A percentile compares a stretch with the other conserved stretches of the same genome.
These are phyloP conservation scores for Nibea albiflora DNA, from an alignment of 2,113 vertebrate species.

Conservation along the genomic window DNA sequence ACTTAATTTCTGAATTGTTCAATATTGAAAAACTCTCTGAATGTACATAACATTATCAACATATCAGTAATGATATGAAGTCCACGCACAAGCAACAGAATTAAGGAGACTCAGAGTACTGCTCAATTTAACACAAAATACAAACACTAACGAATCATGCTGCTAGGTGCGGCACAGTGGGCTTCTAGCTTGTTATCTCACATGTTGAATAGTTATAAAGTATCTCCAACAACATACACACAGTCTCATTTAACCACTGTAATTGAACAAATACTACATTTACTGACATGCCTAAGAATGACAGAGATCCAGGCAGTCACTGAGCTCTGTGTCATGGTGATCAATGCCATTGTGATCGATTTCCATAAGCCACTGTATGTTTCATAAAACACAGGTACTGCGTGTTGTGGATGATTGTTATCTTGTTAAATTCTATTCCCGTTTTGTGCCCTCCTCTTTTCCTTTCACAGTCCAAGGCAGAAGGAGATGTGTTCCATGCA, in stretches of 20 bases:
- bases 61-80: not conserved
- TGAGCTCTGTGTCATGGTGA: conserved; percentile 49
- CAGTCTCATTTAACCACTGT: conserved; percentile 43
- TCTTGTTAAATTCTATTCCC: conserved; percentile 49
- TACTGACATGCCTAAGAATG: conserved; percentile 49
- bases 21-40: not conserved
- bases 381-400: conserved; percentile 63
- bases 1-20: not conserved
- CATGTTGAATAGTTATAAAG: conserved; percentile 20
- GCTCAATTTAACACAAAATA: not conserved
- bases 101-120: not conserved
- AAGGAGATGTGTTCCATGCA: conserved; percentile 29
- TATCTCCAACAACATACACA: not conserved
- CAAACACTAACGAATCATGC: conserved; percentile 7
- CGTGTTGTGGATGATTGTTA: conserved; percentile 66
- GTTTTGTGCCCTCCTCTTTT: conserved; percentile 5
- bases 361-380: conserved; percentile 60
- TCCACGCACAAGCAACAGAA: not conserved
- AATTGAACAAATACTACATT: conserved; percentile 47
- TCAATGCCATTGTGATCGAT: conserved; percentile 70
- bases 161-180: not conserved
- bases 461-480: conserved; percentile 33
- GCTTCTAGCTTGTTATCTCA: not conserved
- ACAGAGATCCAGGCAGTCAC: conserved; percentile 39
- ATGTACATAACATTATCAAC: not conserved